Conservation (phyloP, 2,888 invertebrate species). For the Cepaea hortensis region DNA sequence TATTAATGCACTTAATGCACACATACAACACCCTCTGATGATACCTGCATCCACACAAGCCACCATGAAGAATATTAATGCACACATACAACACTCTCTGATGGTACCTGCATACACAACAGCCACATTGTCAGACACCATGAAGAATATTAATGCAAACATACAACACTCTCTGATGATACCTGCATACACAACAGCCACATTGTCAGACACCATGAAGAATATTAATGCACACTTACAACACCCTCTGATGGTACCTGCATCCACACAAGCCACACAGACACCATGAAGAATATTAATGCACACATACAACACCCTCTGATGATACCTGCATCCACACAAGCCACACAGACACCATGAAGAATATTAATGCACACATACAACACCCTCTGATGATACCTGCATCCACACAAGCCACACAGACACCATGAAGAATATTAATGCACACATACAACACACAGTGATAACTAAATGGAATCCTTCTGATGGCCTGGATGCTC, state of each 20-base stretch:
- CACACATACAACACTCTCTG: constrained; percentile 90
- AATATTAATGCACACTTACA: too few relatives aligned
- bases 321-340: too few relatives aligned
- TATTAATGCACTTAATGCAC: too few relatives aligned
- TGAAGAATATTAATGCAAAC: constrained; percentile 99
- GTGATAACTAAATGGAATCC: too few relatives aligned
- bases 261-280: not conserved
- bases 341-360: constrained; percentile 84
- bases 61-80: constrained; percentile 98
- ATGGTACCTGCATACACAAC: too few relatives aligned
- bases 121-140: constrained; percentile 80
- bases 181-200: constrained; percentile 76
- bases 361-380: constrained; percentile 99
- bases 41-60: constrained; percentile 80
- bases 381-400: constrained; percentile 94
- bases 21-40: constrained; percentile 98
- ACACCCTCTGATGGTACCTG: constrained; percentile 93
- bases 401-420: constrained; percentile 53
- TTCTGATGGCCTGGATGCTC: too few relatives aligned
- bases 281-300: constrained; percentile 99
- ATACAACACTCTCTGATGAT: constrained; percentile 97
- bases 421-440: too few relatives aligned
- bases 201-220: too few relatives aligned
- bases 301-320: constrained; percentile 90
- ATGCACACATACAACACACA: too few relatives aligned